phyloP scores from a whole-genome alignment of 2,888 invertebrate species.

The Athalia circularis region DNA sequence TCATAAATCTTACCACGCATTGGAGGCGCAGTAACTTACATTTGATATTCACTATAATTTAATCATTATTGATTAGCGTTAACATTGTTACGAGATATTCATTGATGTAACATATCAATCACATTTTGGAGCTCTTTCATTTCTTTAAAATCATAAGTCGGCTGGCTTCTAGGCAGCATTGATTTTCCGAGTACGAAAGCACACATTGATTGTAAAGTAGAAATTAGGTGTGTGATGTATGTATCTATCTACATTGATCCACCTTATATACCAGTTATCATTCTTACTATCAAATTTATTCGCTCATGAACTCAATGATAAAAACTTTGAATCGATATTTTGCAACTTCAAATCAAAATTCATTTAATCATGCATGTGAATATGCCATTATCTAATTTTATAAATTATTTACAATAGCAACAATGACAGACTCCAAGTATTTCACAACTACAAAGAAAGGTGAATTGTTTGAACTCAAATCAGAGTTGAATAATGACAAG shows the following conservation, averaged over 20 bases:
- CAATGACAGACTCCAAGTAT: constrained; percentile 99
- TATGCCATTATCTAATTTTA: not conserved
- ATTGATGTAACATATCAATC: not conserved
- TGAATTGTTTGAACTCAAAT: constrained; percentile 99
- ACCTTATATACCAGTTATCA: constrained; percentile 13
- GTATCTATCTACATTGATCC: constrained; percentile 24
- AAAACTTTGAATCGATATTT: not conserved
- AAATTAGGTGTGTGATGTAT: not conserved
- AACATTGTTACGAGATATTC: not conserved
- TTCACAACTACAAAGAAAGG: constrained; percentile 99
- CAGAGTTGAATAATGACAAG: constrained; percentile 99
- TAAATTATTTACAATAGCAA: constrained; percentile 55
- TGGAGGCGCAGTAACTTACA: not conserved
- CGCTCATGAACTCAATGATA: not conserved
- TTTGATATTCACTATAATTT: not conserved
- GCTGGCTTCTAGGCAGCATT: not conserved
- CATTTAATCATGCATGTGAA: not conserved
- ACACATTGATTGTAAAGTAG: constrained; percentile 13
- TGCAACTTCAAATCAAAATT: no score
- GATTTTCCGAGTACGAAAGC: constrained; percentile 22
- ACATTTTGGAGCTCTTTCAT: not conserved
- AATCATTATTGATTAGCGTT: not conserved
- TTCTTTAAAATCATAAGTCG: not conserved
- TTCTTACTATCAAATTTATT: not conserved
- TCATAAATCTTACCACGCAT: not conserved